A percentile compares a stretch with the other conserved stretches of the same genome.
phyloP scores from a whole-genome alignment of 2,888 invertebrate genomes.

The Zaprionus obscuricornis region DNA sequence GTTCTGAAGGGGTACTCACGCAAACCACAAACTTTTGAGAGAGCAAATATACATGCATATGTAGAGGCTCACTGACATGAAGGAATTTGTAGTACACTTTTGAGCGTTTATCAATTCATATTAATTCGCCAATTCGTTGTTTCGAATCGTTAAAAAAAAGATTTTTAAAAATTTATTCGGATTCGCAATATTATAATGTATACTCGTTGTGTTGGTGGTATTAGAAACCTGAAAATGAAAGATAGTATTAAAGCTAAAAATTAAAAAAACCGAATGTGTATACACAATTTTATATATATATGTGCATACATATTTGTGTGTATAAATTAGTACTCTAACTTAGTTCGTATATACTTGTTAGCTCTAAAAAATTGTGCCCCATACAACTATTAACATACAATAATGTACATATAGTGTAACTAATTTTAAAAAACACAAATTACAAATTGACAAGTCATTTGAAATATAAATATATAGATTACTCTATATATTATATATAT shows the following conservation, averaged over 20 bases:
- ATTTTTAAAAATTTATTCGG: neutral
- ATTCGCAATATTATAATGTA: too few relatives aligned
- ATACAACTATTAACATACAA: too few relatives aligned
- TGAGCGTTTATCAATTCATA: slow-evolving; percentile 47
- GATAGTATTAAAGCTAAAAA: neutral
- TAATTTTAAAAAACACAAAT: too few relatives aligned
- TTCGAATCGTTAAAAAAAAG: slow-evolving; percentile 3
- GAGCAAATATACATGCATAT: slow-evolving; percentile 10
- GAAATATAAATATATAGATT: too few relatives aligned
- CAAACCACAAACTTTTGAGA: slow-evolving; percentile 15
- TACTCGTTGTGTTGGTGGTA: too few relatives aligned
- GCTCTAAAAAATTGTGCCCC: too few relatives aligned
- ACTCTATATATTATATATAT: too few relatives aligned
- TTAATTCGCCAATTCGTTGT: slow-evolving; percentile 14
- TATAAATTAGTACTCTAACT: neutral
- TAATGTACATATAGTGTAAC: too few relatives aligned
- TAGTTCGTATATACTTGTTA: neutral
- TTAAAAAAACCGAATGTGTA: slow-evolving; percentile 37
- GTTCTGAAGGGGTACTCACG: slow-evolving; percentile 49
- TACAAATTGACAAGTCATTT: too few relatives aligned
- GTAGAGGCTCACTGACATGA: slow-evolving; percentile 19
- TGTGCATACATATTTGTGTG: neutral
- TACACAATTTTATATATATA: slow-evolving; percentile 51
- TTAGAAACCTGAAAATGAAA: neutral
- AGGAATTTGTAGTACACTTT: slow-evolving; percentile 57